These are phyloP conservation scores for Antitype chi DNA, from an alignment of 2,888 invertebrate species.

Conservation along the genomic window DNA sequence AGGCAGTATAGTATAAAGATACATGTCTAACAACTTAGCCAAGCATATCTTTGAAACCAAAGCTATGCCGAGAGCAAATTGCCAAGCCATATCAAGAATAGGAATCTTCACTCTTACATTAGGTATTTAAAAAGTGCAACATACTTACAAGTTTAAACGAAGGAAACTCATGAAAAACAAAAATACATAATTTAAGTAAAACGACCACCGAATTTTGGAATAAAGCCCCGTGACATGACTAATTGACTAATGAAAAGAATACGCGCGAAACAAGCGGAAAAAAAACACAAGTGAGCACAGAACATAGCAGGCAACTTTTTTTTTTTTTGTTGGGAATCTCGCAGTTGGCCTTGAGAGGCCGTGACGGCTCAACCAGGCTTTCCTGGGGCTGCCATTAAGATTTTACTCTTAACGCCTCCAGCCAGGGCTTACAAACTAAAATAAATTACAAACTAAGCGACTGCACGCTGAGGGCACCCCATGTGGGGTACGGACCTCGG, in stretches of 20 bases:
- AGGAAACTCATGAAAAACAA: background rate
- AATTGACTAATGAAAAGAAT: no score
- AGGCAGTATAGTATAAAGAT: background rate
- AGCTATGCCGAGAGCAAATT: background rate
- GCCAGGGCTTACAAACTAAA: no score
- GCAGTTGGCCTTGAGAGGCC: no score
- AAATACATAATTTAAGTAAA: conserved; percentile 3
- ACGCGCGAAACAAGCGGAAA: conserved; percentile 36
- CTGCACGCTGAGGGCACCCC: no score
- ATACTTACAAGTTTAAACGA: conserved; percentile 31
- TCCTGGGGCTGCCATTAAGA: no score
- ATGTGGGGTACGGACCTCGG: no score
- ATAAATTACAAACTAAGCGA: no score
- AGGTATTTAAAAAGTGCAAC: background rate
- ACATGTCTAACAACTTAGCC: background rate
- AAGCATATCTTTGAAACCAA: conserved; percentile 23
- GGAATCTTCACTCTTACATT: background rate
- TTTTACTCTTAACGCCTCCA: no score
- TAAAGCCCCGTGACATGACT: conserved; percentile 23
- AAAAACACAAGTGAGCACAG: conserved; percentile 11
- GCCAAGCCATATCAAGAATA: background rate
- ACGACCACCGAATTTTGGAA: background rate
- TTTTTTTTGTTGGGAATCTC: no score
- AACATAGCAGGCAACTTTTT: no score
- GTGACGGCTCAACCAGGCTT: no score